phyloP scores from a whole-genome alignment of 2,113 vertebrate genomes.

The Dunckerocampus dactyliophorus region DNA sequence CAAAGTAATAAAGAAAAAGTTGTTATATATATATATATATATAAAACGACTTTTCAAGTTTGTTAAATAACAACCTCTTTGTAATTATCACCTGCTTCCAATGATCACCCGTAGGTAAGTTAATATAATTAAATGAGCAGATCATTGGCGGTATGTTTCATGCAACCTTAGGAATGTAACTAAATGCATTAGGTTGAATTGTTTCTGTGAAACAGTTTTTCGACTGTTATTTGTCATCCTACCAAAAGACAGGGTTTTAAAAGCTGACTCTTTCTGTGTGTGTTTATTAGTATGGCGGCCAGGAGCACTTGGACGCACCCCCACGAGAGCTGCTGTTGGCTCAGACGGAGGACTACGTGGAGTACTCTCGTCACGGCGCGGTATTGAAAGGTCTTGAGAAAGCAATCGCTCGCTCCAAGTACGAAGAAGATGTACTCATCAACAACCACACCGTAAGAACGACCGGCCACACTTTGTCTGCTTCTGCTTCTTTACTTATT shows the following conservation, averaged over 20 bases:
- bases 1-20: too few relatives aligned
- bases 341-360: constrained; percentile 95
- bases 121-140: too few relatives aligned
- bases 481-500: neutral
- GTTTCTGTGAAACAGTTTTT: neutral
- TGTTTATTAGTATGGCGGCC: constrained; percentile 85
- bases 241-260: neutral
- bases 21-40: too few relatives aligned
- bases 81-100: too few relatives aligned
- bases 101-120: too few relatives aligned
- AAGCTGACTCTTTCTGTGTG: constrained; percentile 12
- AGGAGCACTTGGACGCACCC: constrained; percentile 88
- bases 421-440: constrained; percentile 91
- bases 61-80: too few relatives aligned
- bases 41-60: too few relatives aligned
- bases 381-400: constrained; percentile 95
- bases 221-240: neutral
- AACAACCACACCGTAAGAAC: constrained; percentile 88
- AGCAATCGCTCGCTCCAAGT: constrained; percentile 92
- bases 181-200: neutral
- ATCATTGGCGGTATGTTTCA: too few relatives aligned
- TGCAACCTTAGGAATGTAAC: neutral
- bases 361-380: constrained; percentile 94
- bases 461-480: neutral
- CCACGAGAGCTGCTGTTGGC: constrained; percentile 89